Evolutionary conservation across 2,113 vertebrate species (phyloP), one percentile per base, ranked within the genome.

Genomic region (Halcyon malimbica): DNA sequence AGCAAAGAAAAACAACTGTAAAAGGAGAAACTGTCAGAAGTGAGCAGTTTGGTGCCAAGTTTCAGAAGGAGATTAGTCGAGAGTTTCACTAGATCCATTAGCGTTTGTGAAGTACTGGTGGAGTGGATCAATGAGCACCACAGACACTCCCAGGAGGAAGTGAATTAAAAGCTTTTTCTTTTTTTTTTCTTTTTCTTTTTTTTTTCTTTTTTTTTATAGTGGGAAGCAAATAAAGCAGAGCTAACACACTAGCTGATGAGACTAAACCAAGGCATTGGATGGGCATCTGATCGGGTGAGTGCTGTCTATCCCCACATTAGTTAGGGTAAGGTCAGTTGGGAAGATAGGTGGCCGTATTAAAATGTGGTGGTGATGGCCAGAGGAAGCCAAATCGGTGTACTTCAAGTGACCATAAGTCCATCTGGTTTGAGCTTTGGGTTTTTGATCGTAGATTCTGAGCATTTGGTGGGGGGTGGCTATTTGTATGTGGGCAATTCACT

Each of bases 101-200:
- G 90, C 89, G 90, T 95, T 96, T 96, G 93, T 4, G 0, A 86
- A 95, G 93, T 91, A 70, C 93, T 96, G 89, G 85, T 73, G 83
- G 89, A 91, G 84, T 88, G 88, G 92, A 96, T 96, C 95, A 95
- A 96, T 96, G 93, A 91, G 94, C 91, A 87, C 91, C 94, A 88
- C 85, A 90, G 89, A 50, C 85, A 80, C 78, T 91, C 95, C 90
- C 95, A 91, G 81, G 93, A 90, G 87, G 93, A 88, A 86, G 75
- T 62, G 92, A 97, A 96, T 96, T 95, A 96, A 96, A 94, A 96
- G 91, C 84, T 73, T 87, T 64, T 76, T 6, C 8, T 56, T 44
- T 35, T 42, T 53, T 4, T 48, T 53, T 28, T 59, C 35, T 35
- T 35, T 35, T 46, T 37, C 41, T 60, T 5, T 53, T 59, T 33